Conservation (phyloP, 2,888 invertebrate genomes). For the Oligia latruncula region DNA sequence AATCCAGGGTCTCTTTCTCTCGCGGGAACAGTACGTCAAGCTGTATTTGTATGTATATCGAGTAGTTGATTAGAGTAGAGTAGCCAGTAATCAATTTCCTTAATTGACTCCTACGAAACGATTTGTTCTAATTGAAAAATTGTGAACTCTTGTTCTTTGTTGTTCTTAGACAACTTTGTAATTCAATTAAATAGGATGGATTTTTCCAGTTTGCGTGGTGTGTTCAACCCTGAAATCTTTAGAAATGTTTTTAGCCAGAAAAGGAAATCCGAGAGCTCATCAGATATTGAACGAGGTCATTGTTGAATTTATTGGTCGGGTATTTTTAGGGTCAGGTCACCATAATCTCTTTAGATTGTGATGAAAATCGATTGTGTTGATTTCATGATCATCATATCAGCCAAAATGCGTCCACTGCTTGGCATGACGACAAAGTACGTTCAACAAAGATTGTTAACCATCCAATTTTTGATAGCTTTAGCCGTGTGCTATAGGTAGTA, state of each 20-base stretch:
- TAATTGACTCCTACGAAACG: conserved; percentile 43
- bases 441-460: not conserved
- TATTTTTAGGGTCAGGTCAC: not conserved
- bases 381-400: conserved; percentile 4
- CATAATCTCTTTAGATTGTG: not conserved
- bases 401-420: not conserved
- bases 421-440: not conserved
- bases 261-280: conserved; percentile 3
- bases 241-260: not conserved
- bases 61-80: not conserved
- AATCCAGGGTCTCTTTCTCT: conserved; percentile 38
- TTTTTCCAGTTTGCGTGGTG: not conserved
- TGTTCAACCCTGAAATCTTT: not conserved
- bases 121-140: conserved; percentile 45
- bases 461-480: not conserved
- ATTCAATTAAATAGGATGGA: not conserved
- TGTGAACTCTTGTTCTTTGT: conserved; percentile 11
- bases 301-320: not conserved
- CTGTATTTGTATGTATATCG: not conserved
- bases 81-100: conserved; percentile 28
- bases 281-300: not conserved
- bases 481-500: not conserved
- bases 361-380: not conserved
- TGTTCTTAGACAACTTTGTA: conserved; percentile 9
- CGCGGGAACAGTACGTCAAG: conserved; percentile 14